Evolutionary conservation across 2,113 vertebrate species (phyloP).

Genomic region (Hippolais icterina): DNA sequence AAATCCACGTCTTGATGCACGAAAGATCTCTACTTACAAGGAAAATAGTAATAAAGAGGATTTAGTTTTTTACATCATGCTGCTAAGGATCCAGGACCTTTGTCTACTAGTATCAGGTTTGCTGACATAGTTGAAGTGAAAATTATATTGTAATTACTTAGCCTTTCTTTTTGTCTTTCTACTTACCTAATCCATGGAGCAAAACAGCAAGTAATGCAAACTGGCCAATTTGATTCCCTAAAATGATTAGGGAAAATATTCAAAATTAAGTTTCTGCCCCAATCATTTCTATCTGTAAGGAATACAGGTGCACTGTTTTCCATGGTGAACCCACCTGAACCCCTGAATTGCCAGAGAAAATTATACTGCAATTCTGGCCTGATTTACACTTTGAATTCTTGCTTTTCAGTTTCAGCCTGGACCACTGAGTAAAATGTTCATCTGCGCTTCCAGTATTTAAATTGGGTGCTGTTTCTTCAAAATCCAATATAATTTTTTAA

Average conservation of each 20-base stretch:
- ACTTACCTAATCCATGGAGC: not conserved
- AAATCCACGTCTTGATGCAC: not conserved
- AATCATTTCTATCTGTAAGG: not conserved
- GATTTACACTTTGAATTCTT: not conserved
- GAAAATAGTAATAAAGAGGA: not conserved
- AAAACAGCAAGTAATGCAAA: not conserved
- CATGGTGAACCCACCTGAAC: not conserved
- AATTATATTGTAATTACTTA: not conserved
- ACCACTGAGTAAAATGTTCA: not conserved
- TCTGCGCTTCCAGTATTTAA: not conserved
- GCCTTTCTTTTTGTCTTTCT: not conserved
- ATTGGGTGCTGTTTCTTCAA: not conserved
- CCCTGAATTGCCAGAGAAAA: not conserved
- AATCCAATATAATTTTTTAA: not conserved
- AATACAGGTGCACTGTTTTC: accelerated
- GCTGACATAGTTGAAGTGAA: not conserved
- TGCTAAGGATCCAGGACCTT: not conserved
- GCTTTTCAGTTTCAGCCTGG: not conserved
- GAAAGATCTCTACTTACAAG: not conserved
- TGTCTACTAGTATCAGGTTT: not conserved
- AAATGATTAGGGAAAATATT: not conserved
- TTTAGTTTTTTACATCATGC: not conserved
- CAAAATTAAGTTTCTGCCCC: not conserved
- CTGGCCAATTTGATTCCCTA: not conserved
- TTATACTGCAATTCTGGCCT: not conserved